Percentiles rank a stretch among this genome's conserved stretches.
Conservation (phyloP, 92 coral and sea anemone species). For the Actinernus sp. region DNA sequence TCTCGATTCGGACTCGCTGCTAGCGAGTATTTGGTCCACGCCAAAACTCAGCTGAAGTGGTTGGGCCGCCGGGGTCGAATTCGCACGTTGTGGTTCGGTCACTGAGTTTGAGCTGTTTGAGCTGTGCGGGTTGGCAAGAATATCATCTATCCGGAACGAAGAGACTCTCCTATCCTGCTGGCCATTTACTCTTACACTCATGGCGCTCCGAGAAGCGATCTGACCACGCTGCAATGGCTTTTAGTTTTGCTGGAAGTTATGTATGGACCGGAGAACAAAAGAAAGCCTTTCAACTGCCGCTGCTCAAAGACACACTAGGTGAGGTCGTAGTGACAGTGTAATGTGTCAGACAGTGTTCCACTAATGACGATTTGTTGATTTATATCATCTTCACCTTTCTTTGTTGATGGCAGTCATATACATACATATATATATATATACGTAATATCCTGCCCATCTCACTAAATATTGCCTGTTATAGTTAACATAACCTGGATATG, state of each 20-base stretch:
- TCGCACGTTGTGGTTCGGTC: slow-evolving; percentile 27
- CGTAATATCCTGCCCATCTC: slow-evolving; percentile 82
- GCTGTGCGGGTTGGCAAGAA: slow-evolving; percentile 70
- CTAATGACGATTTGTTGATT: slow-evolving; percentile 96
- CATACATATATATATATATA: slow-evolving; percentile 51
- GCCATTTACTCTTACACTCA: slow-evolving; percentile 45
- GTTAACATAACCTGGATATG: not conserved
- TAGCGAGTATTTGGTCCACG: slow-evolving; percentile 84
- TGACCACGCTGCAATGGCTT: slow-evolving; percentile 17
- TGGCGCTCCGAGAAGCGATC: slow-evolving; percentile 26
- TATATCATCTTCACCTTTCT: slow-evolving; percentile 89
- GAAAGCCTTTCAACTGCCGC: slow-evolving; percentile 71
- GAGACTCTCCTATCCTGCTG: slow-evolving; percentile 69
- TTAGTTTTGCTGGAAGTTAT: slow-evolving; percentile 9
- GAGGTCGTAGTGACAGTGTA: slow-evolving; percentile 87
- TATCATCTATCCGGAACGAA: slow-evolving; percentile 90
- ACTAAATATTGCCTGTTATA: slow-evolving; percentile 19
- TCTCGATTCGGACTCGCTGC: slow-evolving; percentile 62
- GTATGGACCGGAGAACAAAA: slow-evolving; percentile 53
- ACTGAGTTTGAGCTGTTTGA: not conserved
- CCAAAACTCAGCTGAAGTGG: slow-evolving; percentile 76
- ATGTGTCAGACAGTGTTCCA: slow-evolving; percentile 93
- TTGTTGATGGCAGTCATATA: slow-evolving; percentile 89
- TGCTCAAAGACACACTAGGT: slow-evolving; percentile 73
- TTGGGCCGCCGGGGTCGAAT: slow-evolving; percentile 36